Conservation (phyloP, 1,140 invertebrate species). For the Hypothenemus hampei region DNA sequence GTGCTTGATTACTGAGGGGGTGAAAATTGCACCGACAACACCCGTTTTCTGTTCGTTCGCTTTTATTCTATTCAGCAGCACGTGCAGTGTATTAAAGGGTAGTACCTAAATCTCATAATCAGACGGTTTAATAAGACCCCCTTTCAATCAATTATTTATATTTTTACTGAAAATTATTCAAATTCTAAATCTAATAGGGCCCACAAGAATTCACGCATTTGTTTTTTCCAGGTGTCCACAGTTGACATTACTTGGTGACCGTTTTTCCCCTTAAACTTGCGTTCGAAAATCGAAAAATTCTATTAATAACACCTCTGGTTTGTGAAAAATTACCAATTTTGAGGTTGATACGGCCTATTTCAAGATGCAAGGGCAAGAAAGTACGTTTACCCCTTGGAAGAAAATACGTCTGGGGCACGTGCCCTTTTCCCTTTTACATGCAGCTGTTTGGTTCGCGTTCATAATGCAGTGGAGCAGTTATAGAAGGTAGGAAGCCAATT, state of each 20-base stretch:
- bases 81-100: too few species aligned
- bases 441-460: conserved; percentile 18
- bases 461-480: conserved; percentile 14
- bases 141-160: too few species aligned
- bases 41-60: too few species aligned
- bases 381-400: conserved; percentile 29
- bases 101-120: too few species aligned
- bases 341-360: conserved; percentile 22
- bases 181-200: too few species aligned
- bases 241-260: conserved; percentile 2
- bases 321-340: conserved; percentile 19
- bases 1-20: too few species aligned
- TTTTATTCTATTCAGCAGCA: too few species aligned
- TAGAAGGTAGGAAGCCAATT: not conserved
- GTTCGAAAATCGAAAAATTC: conserved; percentile 22
- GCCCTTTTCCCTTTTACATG: conserved; percentile 20
- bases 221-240: conserved; percentile 7
- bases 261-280: conserved; percentile 5
- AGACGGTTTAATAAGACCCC: too few species aligned
- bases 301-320: conserved; percentile 24
- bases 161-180: too few species aligned
- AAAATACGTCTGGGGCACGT: conserved; percentile 28
- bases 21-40: too few species aligned
- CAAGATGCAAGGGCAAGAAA: conserved; percentile 23
- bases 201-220: too few species aligned